Conservation (phyloP, 2,797 vertebrate species). For the Acanthurus lineatus region DNA sequence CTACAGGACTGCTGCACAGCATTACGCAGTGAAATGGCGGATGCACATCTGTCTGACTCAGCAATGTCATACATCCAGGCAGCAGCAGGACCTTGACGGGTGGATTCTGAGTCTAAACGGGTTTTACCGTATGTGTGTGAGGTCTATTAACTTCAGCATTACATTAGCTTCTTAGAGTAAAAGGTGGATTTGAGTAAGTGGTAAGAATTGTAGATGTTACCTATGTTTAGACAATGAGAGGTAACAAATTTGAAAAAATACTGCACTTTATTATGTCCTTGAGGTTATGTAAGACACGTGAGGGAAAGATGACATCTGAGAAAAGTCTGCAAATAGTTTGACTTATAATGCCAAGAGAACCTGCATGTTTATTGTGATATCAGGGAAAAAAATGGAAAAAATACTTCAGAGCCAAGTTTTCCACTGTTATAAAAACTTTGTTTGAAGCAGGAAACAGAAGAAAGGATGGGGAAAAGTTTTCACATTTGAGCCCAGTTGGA, state of each 20-base stretch:
- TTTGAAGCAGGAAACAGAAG: background rate
- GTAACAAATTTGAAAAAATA: no score
- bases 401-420: background rate
- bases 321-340: background rate
- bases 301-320: background rate
- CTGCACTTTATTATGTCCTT: background rate
- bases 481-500: background rate
- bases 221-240: no score
- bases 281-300: background rate
- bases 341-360: background rate
- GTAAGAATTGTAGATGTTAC: no score
- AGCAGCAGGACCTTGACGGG: slow-evolving; percentile 11
- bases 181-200: background rate
- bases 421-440: background rate
- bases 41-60: slow-evolving; percentile 52
- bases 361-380: background rate
- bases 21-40: slow-evolving; percentile 24
- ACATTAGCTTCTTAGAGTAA: background rate
- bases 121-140: slow-evolving; percentile 2
- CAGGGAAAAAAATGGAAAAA: no score
- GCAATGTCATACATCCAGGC: slow-evolving; percentile 31
- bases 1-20: slow-evolving; percentile 13
- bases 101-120: slow-evolving; percentile 11
- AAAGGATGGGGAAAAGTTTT: background rate
- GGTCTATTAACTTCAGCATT: background rate